These are phyloP conservation scores for Papilio xuthus DNA, from an alignment of 1,140 invertebrate genomes.

Conservation along the genomic window DNA sequence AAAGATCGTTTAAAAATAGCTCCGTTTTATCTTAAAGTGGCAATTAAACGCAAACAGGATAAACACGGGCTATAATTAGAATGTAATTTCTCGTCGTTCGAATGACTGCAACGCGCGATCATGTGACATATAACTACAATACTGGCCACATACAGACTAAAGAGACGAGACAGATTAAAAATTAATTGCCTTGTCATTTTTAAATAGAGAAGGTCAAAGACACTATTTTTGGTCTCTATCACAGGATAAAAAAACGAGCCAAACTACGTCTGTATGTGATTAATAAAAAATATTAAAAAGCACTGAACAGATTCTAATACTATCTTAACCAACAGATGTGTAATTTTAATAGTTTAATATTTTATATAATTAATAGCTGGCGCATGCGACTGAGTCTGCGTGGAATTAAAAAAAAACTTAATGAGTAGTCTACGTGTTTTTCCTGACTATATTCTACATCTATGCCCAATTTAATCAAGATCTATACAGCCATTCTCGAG, in stretches of 20 bases:
- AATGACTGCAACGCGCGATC: slow-evolving; percentile 15
- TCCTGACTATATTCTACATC: no score
- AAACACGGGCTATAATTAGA: slow-evolving; percentile 32
- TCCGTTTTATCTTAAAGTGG: slow-evolving; percentile 29
- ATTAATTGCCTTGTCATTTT: slow-evolving; percentile 3
- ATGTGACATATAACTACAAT: background rate
- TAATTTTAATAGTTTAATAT: no score
- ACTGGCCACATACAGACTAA: slow-evolving; percentile 12
- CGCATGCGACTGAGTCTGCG: no score
- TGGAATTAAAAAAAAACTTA: no score
- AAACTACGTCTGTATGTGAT: background rate
- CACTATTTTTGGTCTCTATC: background rate
- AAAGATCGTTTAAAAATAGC: slow-evolving; percentile 37
- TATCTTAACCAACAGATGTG: background rate
- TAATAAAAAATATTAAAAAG: background rate
- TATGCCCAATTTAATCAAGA: no score
- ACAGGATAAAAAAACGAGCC: background rate
- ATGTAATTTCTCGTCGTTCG: slow-evolving; percentile 26
- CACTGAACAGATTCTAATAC: background rate
- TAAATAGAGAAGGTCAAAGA: background rate
- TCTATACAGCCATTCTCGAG: no score
- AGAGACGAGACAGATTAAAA: slow-evolving; percentile 15
- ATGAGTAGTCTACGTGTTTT: no score
- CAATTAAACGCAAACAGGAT: slow-evolving; percentile 29
- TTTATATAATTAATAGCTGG: no score